phyloP scores from a whole-genome alignment of 2,113 vertebrate genomes.

The Microtus montanus region DNA sequence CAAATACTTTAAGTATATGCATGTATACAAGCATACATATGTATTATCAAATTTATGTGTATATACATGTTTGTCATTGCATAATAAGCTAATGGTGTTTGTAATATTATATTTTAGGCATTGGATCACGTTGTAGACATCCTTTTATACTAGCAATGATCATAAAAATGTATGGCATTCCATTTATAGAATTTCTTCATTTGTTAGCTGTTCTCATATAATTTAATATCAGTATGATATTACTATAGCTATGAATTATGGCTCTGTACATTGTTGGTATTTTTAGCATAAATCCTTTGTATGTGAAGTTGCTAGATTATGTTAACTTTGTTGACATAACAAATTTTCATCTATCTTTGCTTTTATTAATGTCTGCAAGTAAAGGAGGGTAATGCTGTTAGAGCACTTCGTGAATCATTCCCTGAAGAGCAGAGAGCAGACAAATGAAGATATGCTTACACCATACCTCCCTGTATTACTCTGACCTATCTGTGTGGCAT shows the following conservation, averaged over 20 bases:
- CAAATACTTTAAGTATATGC: not conserved
- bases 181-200: not conserved
- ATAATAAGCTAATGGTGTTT: not conserved
- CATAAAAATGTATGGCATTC: not conserved
- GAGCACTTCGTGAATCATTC: not conserved
- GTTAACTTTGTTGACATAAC: not conserved
- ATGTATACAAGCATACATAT: not conserved
- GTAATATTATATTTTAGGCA: no score
- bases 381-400: not conserved
- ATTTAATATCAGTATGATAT: not conserved
- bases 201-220: not conserved
- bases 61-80: no score
- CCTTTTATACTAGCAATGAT: no score
- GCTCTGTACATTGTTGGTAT: not conserved
- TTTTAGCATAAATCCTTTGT: not conserved
- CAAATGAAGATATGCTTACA: not conserved
- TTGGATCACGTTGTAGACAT: rapidly evolving
- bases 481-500: not conserved
- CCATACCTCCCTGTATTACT: no score
- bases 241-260: not conserved
- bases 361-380: not conserved
- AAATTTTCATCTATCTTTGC: not conserved
- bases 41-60: not conserved
- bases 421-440: not conserved
- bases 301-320: not conserved